Conservation (phyloP, 2,797 vertebrate species). For the Oreortyx pictus region DNA sequence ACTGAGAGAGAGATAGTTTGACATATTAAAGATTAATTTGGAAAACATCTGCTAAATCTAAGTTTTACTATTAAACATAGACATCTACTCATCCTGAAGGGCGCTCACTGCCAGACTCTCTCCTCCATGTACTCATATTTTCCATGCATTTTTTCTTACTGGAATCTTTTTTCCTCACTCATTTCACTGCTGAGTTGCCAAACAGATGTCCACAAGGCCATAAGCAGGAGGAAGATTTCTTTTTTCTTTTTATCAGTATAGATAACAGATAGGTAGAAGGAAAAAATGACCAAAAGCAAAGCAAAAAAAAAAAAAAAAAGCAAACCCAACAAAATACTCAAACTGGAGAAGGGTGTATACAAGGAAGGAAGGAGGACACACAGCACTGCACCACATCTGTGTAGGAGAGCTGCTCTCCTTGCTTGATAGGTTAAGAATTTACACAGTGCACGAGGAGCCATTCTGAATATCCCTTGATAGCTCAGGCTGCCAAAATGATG, state of each 20-base stretch:
- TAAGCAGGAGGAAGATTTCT: neutral
- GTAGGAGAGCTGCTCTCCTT: neutral
- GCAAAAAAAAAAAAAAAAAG: neutral
- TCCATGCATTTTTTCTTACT: neutral
- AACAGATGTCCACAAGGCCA: neutral
- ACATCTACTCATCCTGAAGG: constrained; percentile 8
- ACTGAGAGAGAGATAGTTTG: constrained; percentile 9
- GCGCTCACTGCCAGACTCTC: neutral
- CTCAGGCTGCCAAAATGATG: neutral
- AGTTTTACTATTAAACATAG: constrained; percentile 40
- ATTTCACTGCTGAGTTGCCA: neutral
- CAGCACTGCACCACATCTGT: neutral
- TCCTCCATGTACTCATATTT: neutral
- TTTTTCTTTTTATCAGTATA: neutral
- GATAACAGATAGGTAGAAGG: neutral
- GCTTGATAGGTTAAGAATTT: neutral
- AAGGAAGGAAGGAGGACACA: neutral
- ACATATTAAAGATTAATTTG: neutral
- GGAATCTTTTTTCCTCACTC: neutral
- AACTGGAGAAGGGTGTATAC: fast-evolving
- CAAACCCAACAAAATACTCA: neutral
- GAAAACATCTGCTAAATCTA: constrained; percentile 43
- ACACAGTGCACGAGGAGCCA: neutral
- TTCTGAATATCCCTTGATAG: neutral
- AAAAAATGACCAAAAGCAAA: neutral